Evolutionary conservation across 2,113 vertebrate genomes (phyloP), one percentile per base, ranked within the genome.

Genomic region (Orthonyx spaldingii): DNA sequence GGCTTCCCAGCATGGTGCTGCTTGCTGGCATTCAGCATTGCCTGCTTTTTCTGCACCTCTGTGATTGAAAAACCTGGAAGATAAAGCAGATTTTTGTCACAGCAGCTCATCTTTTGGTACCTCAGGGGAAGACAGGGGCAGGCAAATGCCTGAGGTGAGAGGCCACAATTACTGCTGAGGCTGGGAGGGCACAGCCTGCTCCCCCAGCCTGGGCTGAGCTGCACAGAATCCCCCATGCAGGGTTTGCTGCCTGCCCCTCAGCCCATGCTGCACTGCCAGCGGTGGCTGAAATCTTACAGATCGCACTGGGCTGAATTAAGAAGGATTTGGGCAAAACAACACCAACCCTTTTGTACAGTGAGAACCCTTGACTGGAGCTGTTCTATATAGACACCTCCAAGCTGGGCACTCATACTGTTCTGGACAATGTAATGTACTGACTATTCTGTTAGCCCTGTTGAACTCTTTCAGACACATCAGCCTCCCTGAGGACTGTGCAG

Each of bases 41-140:
- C 99, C 97, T 99, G 99, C 94, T 99, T 99, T 96, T 99, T 99
- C 95, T 99, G 99, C 87, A 99, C 97, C 79, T 99, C 99, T 1
- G 99, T 99, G 92, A 99, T 98, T 66, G 98, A 98, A 90, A 99
- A 99, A 46, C 99, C 99, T 99, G 93, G 35, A 74, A 69, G 74
- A 72, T 13, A 49, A 80, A 89, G 80, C 2, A 65, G 12, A 32
- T 35, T 53, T 26, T 49, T 50, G 56, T 88, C 69, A 93, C 41
- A 91, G 63, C 60, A 71, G 46, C 7, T 63, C 19, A 11, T 20
- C 9, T 15, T 4, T 70, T 42, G 33, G 10, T 46, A 30, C 11
- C 33, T 63, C 24, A 23, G 4, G 35, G 13, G 53, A 77, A 37
- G 46, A 50, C 5, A 35, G 30, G 21, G 6, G 20, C 1, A 27